A percentile compares a stretch with the other conserved stretches of the same genome.
Conservation (phyloP, 2,888 invertebrate species). For the Lithophane ornitopus region DNA sequence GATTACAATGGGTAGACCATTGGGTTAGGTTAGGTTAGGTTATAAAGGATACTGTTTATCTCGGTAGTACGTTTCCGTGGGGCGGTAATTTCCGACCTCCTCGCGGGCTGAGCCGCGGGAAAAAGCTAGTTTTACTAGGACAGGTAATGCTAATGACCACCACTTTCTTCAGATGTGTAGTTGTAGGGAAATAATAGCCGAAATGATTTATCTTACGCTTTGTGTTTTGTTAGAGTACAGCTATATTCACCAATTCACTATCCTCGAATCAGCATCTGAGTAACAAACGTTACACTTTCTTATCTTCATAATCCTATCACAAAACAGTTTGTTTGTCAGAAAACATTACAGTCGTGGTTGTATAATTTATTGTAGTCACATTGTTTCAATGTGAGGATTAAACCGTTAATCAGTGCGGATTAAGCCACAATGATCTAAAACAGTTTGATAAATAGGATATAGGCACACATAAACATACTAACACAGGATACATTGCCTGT, state of each 20-base stretch:
- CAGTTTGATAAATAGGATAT: background rate
- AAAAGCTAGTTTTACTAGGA: background rate
- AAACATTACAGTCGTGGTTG: slow-evolving; percentile 20
- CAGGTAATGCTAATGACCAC: background rate
- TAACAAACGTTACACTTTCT: slow-evolving; percentile 8
- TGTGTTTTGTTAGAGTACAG: background rate
- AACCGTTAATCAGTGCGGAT: background rate
- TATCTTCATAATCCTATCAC: slow-evolving; percentile 39
- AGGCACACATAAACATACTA: background rate
- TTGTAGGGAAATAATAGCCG: background rate
- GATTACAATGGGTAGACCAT: background rate
- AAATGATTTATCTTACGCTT: background rate
- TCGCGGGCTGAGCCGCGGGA: background rate
- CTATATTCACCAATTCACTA: background rate
- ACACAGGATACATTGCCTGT: background rate
- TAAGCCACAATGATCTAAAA: background rate
- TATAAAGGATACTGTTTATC: background rate
- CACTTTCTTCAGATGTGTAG: background rate
- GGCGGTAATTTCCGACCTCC: background rate
- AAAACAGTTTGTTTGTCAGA: slow-evolving; percentile 13
- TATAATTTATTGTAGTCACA: slow-evolving; percentile 36
- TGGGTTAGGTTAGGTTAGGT: too few species aligned
- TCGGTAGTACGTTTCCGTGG: background rate
- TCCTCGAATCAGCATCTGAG: background rate
- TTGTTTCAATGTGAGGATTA: slow-evolving; percentile 35